A percentile compares a stretch with the other conserved stretches of the same genome.
Evolutionary conservation across 2,888 invertebrate genomes (phyloP).

Genomic region (Pyrgus malvae): DNA sequence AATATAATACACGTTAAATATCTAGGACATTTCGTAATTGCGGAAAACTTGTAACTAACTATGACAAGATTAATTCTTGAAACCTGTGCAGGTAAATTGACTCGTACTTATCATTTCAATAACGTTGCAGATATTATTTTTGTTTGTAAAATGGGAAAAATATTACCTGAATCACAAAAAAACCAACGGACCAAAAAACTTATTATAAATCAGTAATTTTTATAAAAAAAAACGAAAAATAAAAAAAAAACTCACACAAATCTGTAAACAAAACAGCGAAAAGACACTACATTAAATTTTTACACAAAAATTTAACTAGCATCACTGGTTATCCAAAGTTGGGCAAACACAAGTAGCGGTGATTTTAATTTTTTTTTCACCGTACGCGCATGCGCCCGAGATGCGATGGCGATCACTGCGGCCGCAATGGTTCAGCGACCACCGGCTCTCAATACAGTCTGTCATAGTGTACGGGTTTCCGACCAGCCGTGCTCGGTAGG

Average conservation of each 20-base stretch:
- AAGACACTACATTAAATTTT: not conserved
- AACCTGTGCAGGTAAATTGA: no score
- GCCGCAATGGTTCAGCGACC: conserved; percentile 36
- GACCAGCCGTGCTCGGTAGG: no score
- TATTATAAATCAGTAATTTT: no score
- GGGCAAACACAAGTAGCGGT: not conserved
- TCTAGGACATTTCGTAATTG: no score
- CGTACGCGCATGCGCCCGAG: conserved; percentile 31
- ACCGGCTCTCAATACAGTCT: conserved; percentile 39
- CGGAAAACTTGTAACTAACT: no score
- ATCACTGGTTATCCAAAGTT: not conserved
- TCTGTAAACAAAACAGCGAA: not conserved
- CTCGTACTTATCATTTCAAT: no score
- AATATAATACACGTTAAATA: no score
- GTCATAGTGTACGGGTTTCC: conserved; percentile 29
- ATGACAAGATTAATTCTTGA: no score
- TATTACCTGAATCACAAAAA: not conserved
- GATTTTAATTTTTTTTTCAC: not conserved
- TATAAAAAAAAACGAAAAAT: no score
- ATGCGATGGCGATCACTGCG: conserved; percentile 58
- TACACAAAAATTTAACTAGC: not conserved
- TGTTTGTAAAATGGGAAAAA: not conserved
- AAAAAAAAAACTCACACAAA: not conserved
- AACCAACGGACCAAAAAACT: no score
- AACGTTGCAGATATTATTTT: no score